A percentile compares a stretch with the other conserved stretches of the same genome.
phyloP scores from a whole-genome alignment of 2,888 invertebrate species.

The Drosophila affinis region DNA sequence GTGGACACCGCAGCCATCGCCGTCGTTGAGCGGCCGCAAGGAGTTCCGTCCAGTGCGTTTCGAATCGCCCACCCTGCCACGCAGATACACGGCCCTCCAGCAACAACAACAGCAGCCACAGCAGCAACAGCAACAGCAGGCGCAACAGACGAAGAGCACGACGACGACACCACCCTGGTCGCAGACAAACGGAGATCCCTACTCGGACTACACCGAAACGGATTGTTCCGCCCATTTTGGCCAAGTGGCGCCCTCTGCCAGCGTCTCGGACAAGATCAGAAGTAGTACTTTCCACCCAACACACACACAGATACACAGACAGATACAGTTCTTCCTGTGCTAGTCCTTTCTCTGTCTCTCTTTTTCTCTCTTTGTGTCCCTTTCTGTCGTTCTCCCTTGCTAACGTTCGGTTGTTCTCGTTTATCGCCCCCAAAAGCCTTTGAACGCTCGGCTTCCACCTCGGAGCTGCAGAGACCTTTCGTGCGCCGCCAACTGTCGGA shows the following conservation, averaged over 20 bases:
- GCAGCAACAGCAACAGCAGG: constrained; percentile 47
- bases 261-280: constrained; percentile 83
- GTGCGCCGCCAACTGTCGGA: constrained; percentile 76
- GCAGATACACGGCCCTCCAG: constrained; percentile 82
- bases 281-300: constrained; percentile 64
- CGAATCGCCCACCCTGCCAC: constrained; percentile 87
- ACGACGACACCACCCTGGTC: constrained; percentile 62
- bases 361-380: constrained; percentile 35
- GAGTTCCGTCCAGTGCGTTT: constrained; percentile 92
- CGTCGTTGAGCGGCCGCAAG: constrained; percentile 87
- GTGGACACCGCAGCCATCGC: constrained; percentile 92
- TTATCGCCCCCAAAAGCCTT: constrained; percentile 68
- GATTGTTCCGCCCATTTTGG: constrained; percentile 66
- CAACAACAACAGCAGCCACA: constrained; percentile 51
- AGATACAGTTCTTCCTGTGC: not conserved
- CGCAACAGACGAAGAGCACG: constrained; percentile 34
- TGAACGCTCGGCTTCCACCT: constrained; percentile 81
- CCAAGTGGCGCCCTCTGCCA: constrained; percentile 68
- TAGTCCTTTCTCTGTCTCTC: constrained; percentile 4
- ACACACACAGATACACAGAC: not conserved
- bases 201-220: constrained; percentile 68
- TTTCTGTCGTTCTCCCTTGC: constrained; percentile 8
- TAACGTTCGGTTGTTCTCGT: constrained; percentile 37
- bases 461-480: constrained; percentile 79
- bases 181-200: constrained; percentile 53